These are phyloP conservation scores for Sphecodes monilicornis DNA, from an alignment of 2,888 invertebrate species.

Conservation along the genomic window DNA sequence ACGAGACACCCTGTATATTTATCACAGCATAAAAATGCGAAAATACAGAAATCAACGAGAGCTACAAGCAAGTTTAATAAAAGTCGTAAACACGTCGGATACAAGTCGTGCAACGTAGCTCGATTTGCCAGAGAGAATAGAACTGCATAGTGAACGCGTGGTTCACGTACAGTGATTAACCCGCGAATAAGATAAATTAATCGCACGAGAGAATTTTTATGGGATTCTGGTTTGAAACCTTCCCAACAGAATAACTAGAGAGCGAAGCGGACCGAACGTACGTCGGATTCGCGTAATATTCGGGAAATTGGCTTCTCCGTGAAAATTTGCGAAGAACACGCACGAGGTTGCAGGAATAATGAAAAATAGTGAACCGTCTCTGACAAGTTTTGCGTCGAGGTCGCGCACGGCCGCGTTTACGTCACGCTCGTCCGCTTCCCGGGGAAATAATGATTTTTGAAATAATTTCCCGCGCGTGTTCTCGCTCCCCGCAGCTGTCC, in stretches of 20 bases:
- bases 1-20: no score
- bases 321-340: conserved; percentile 23
- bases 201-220: not conserved
- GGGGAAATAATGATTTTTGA: conserved; percentile 48
- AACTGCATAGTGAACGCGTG: not conserved
- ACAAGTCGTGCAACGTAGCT: not conserved
- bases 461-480: conserved; percentile 58
- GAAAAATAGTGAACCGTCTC: conserved; percentile 47
- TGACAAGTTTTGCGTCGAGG: conserved; percentile 24
- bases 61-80: no score
- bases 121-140: not conserved
- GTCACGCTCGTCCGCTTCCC: conserved; percentile 22
- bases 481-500: not conserved
- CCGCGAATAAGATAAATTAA: not conserved
- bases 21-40: no score
- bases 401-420: conserved; percentile 14
- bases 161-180: not conserved
- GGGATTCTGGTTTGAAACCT: not conserved
- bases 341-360: conserved; percentile 22
- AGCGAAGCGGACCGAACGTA: not conserved
- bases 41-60: no score
- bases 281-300: conserved; percentile 34
- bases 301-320: conserved; percentile 13
- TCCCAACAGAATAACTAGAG: not conserved
- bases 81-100: not conserved